Base-by-base conservation (phyloP, 2,888 invertebrate genomes). In the Oligia latruncula region DNA sequence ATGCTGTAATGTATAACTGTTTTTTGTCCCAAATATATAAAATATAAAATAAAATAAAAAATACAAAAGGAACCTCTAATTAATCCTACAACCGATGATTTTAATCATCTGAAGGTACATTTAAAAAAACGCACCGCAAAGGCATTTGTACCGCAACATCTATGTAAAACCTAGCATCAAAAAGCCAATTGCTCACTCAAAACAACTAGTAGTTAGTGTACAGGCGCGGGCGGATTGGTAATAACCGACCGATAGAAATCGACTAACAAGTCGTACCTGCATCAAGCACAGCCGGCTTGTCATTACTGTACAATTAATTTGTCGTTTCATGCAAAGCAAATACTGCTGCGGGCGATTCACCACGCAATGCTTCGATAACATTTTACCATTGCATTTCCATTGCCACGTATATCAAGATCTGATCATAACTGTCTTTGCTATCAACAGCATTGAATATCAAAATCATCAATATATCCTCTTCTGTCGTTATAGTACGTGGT, bases 281-380 rank as follows among this genome's bases (percentile, higher is more conserved):
- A 85, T 84, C 90, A 83, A 79, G 74, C 74, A 79, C 73, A 84
- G 91, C 93, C 93, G 93, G 85, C 94, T 93, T 94, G 93, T 95
- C 94, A 96, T 96, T 95, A 95, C 85, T 83, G 89, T 90, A 90
- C 93, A 93, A 95, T 95, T 95, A 95, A 95, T 94, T 93, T 93
- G 95, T 94, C 93, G 91, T 92, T 91, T 90, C 87, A 77, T 84
- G 90, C 91, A 91, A 92, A 92, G 92, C 91, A 92, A 94, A 93
- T 91, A 93, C 91, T 88, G 91, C 94, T 92, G 87, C 88, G 79
- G 91, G 91, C 92, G 81, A 87, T 88, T 86, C 86, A 90, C 90
- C 90, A 83, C 58, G 77, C 46, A 74, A 65, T 62, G 20, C 58
- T 75, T 46, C 49, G 74, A 65, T 74, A 81, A 55, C 65, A 88